phyloP scores from a whole-genome alignment of 2,888 invertebrate species.

The Zhengitettix transpicula region DNA sequence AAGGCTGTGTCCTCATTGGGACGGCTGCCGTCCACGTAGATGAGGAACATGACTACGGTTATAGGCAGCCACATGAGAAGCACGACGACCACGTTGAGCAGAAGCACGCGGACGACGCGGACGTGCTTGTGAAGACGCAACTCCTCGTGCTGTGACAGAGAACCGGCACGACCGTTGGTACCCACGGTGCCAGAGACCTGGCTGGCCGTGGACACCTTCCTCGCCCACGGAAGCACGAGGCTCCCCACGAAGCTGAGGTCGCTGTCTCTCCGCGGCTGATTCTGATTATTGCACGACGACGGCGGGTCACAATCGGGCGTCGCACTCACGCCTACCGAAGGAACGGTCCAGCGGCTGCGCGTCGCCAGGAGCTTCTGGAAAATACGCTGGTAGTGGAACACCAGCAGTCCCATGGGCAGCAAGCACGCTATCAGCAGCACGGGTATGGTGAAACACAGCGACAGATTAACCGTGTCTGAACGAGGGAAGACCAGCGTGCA shows the following conservation, averaged over 20 bases:
- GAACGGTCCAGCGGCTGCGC: slow-evolving; percentile 32
- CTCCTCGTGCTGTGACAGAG: slow-evolving; percentile 32
- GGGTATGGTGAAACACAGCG: slow-evolving; percentile 32
- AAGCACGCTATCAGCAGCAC: slow-evolving; percentile 32
- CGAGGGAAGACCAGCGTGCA: slow-evolving; percentile 37
- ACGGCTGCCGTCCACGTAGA: slow-evolving; percentile 34
- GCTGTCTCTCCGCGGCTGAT: slow-evolving; percentile 26
- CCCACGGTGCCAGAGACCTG: slow-evolving; percentile 19
- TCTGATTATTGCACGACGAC: slow-evolving; percentile 11
- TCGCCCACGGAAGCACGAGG: slow-evolving; percentile 27
- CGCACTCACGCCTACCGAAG: slow-evolving; percentile 22
- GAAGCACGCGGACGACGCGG: slow-evolving; percentile 32
- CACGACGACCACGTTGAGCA: slow-evolving; percentile 35
- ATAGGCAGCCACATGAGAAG: slow-evolving; percentile 41
- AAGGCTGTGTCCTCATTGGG: slow-evolving; percentile 30
- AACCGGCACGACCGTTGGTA: slow-evolving; percentile 25
- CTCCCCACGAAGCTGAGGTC: slow-evolving; percentile 32
- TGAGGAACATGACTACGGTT: slow-evolving; percentile 31
- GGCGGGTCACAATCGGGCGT: slow-evolving; percentile 1
- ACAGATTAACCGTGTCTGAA: slow-evolving; percentile 28
- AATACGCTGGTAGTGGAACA: slow-evolving; percentile 36
- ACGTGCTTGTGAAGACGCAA: slow-evolving; percentile 34
- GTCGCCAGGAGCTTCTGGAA: slow-evolving; percentile 35
- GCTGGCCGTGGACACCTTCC: slow-evolving; percentile 26
- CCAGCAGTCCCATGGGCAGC: slow-evolving; percentile 34